Conservation (phyloP, 1,140 invertebrate species). For the Latrodectus geometricus region DNA sequence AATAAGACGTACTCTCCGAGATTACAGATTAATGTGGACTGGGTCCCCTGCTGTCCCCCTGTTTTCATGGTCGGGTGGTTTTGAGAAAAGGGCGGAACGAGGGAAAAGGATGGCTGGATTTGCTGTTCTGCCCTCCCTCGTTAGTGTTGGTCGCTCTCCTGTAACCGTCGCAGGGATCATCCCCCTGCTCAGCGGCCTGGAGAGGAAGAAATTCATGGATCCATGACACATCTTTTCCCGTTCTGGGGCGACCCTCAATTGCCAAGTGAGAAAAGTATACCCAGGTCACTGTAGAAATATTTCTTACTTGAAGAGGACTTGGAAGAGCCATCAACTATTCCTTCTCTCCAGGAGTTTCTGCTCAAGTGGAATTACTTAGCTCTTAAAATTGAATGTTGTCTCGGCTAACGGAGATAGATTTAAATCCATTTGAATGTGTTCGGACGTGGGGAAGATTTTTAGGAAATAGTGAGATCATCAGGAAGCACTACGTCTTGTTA, state of each 20-base stretch:
- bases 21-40: not conserved
- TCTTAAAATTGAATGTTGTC: no score
- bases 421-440: no score
- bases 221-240: not conserved
- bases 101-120: slow-evolving; percentile 6
- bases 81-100: slow-evolving; percentile 1
- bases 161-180: slow-evolving; percentile 43
- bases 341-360: no score
- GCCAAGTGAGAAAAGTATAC: not conserved
- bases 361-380: no score
- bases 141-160: slow-evolving; percentile 56
- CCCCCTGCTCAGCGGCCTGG: not conserved
- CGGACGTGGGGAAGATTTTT: no score
- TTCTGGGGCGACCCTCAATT: not conserved
- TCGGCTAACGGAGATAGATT: no score
- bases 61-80: slow-evolving; percentile 43
- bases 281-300: not conserved
- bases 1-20: not conserved
- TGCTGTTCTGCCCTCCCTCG: slow-evolving; percentile 43
- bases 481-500: no score
- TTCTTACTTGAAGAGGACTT: not conserved
- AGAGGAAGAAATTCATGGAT: not conserved
- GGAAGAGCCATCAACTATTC: not conserved
- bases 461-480: no score
- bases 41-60: not conserved